Evolutionary conservation across 2,888 invertebrate genomes (phyloP), one percentile per base, ranked within the genome.

Genomic region (Trichogramma dendrolimi): DNA sequence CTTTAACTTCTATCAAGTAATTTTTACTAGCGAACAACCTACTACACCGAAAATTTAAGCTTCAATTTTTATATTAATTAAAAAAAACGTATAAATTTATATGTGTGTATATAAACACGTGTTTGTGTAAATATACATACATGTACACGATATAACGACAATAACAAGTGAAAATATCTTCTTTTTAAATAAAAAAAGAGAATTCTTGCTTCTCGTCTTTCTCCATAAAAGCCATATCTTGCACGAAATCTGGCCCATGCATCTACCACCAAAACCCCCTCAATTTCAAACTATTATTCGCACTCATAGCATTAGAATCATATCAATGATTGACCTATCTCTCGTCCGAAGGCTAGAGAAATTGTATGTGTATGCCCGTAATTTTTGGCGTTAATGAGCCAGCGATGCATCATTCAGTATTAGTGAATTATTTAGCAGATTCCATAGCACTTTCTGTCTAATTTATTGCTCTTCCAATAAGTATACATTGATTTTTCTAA

Each of bases 201-300:
- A 66, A 62, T 64, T 66, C 62, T 62, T 64, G 62, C 66, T 66
- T 66, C 62, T 66, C 64, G 62, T 64, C 62, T 66, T 66, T 66
- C 64, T 64, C 66, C 62, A 62, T 66, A 55, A 66, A 61, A 66
- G 62, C 62, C 66, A 64, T 64, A 64, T 62, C 66, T 66, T 62
- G 55, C 60, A 62, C 55, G 52, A 64, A 64, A 62, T 64, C 60
- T 54, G 58, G 62, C 58, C 66, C 55, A 60, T 58, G 57, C 61
- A 56, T 60, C 61, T 60, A 58, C 46, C 56, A 27, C 27, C 27
- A 27, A 27, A 63, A 60, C 48, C 48, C 61, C 48, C 60, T 48
- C n/a, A 51, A 60, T 60, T 62, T 51, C 59, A 6, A 56, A 62
- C 54, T 66, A 66, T 66, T 63, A 62, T 63, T 66, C 63, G 48